Evolutionary conservation across 2,113 vertebrate genomes (phyloP).

Genomic region (Chlorodrepanis virens): DNA sequence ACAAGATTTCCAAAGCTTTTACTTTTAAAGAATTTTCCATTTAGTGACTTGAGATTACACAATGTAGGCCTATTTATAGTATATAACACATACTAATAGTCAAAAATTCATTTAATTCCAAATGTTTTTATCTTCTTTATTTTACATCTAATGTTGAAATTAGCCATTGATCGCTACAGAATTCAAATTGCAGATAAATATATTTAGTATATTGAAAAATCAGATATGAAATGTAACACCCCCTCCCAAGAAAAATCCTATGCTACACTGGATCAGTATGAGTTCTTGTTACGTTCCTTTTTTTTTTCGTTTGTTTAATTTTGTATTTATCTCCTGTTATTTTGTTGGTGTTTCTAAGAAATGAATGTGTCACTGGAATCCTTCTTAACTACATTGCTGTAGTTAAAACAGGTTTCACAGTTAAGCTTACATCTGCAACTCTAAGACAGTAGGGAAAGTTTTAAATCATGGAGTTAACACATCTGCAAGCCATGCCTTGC

Average conservation of each 20-base stretch:
- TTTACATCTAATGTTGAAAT: background rate
- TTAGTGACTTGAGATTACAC: background rate
- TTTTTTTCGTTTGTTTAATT: background rate
- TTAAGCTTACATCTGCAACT: background rate
- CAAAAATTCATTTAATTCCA: background rate
- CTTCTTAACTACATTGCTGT: rapidly evolving
- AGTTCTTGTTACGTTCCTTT: background rate
- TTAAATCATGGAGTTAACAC: background rate
- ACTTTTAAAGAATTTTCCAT: background rate
- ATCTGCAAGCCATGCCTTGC: background rate
- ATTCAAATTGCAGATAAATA: background rate
- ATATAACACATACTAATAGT: background rate
- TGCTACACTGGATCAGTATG: background rate
- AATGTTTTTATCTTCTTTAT: background rate
- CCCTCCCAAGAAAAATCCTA: background rate
- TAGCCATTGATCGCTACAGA: background rate
- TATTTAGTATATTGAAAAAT: background rate
- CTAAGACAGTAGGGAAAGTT: background rate
- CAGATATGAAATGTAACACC: background rate
- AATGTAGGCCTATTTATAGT: background rate
- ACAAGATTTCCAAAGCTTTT: background rate
- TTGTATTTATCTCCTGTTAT: background rate
- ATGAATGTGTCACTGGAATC: background rate
- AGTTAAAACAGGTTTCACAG: background rate
- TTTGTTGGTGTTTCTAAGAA: background rate